Conservation (phyloP, 1,140 invertebrate species). For the Achroia grisella region DNA sequence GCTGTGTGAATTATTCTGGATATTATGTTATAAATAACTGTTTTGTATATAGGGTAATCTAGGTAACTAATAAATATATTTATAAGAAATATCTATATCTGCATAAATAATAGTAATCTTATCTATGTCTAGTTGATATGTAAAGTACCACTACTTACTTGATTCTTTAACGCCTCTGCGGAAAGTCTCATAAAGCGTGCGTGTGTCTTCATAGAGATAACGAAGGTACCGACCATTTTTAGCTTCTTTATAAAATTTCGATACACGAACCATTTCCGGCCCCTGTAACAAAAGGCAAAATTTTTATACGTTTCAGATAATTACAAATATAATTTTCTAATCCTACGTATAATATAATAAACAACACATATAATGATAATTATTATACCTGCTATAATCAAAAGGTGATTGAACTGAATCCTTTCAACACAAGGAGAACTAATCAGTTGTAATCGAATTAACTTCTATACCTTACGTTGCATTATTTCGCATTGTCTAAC, state of each 20-base stretch:
- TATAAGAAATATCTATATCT: no score
- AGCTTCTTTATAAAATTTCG: constrained; percentile 93
- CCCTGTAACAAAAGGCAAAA: constrained; percentile 78
- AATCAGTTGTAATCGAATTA: constrained; percentile 56
- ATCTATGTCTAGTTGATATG: no score
- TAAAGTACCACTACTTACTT: constrained; percentile 77
- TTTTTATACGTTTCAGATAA: neutral
- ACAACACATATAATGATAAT: neutral
- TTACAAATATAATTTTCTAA: neutral
- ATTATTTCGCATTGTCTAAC: no score
- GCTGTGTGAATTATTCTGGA: no score
- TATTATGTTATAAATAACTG: no score
- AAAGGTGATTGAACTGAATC: constrained; percentile 49
- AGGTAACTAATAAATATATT: no score
- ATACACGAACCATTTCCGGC: constrained; percentile 90
- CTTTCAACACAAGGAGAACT: constrained; percentile 30
- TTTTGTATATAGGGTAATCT: no score
- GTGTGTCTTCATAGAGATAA: constrained; percentile 90
- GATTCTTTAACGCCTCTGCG: constrained; percentile 93
- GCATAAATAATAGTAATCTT: no score
- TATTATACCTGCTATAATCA: neutral
- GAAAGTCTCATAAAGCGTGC: constrained; percentile 93
- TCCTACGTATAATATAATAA: neutral
- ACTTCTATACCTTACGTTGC: constrained; percentile 3
- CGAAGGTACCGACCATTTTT: constrained; percentile 92